Evolutionary conservation across 37 sponge, comb jelly and placozoan species (phyloP).

Genomic region (Ianthella basta): DNA sequence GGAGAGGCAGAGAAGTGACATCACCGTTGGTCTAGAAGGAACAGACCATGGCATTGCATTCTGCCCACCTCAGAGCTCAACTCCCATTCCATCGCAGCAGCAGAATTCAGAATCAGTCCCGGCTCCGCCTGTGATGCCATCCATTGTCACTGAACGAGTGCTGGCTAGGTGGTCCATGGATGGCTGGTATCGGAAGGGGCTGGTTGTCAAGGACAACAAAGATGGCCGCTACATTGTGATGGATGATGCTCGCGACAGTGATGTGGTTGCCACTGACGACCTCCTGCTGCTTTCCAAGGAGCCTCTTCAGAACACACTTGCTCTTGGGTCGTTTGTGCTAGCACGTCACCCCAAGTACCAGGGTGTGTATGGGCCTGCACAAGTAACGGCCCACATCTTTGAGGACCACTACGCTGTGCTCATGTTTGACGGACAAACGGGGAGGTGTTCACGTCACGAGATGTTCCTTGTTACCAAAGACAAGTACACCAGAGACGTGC

Average conservation of each 20-base stretch:
- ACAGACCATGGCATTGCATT: background rate
- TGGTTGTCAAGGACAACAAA: background rate
- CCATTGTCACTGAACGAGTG: conserved; percentile 30
- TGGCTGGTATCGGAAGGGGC: conserved; percentile 66
- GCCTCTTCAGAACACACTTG: background rate
- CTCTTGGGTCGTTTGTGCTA: conserved; percentile 34
- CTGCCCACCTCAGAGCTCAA: background rate
- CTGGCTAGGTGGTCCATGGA: conserved; percentile 69
- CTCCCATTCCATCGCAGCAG: background rate
- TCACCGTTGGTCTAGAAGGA: no score
- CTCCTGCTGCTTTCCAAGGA: background rate
- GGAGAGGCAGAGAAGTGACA: no score
- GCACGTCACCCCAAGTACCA: conserved; percentile 51
- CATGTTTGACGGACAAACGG: conserved; percentile 50
- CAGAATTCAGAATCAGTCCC: no score
- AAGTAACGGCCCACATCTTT: conserved; percentile 1
- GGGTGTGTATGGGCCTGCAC: conserved; percentile 63
- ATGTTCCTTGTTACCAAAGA: conserved; percentile 34
- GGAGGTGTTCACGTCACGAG: conserved; percentile 36
- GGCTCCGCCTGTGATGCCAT: background rate
- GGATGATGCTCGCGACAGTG: background rate
- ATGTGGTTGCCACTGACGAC: background rate
- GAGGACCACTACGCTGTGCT: conserved; percentile 48
- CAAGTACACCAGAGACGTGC: conserved; percentile 42
- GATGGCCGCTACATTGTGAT: background rate